Evolutionary conservation across 2,113 vertebrate species (phyloP), one percentile per base, ranked within the genome.

Genomic region (Neogobius melanostomus): DNA sequence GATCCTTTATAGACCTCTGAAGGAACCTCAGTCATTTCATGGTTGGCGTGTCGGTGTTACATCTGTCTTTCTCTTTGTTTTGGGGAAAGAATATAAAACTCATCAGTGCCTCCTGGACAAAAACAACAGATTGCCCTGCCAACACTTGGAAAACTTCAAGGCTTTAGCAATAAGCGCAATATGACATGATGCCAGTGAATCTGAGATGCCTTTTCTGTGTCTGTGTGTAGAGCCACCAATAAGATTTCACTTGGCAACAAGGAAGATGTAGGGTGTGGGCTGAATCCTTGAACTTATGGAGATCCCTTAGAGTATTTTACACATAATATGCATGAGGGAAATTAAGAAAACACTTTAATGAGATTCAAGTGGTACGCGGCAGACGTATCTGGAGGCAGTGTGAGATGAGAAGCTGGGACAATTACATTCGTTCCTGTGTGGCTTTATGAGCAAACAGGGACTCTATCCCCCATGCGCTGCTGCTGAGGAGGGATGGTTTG

Each of bases 311-410:
- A 79, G 83, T 85, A 79, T 81, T 74, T 88, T 78, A 71, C 12
- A 15, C 60, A 57, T 87, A 82, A 81, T 79, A 74, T 81, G 79
- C 86, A 81, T 74, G 61, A 16, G 81, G 76, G 82, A 83, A 80
- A 82, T 87, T 85, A 84, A 86, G 63, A 72, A 61, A 75, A 71
- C 67, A 60, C 76, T 86, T 86, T 86, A 90, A 90, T 91, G 85
- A 86, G 80, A 82, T 89, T 83, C 78, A 76, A 77, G 84, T 66
- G 60, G 63, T 68, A 69, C 71, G 73, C 75, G 86, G 53, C 17
- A 56, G 81, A 87, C 76, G 59, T 90, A 74, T 86, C 86, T 84
- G 64, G 61, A 86, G 87, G 86, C 86, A 60, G 64, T 86, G 45
- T 82, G 77, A 79, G 77, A 83, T 75, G 72, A 85, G 72, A 72